Percentiles rank a stretch among this genome's conserved stretches.
phyloP scores from a whole-genome alignment of 2,888 invertebrate species.

The Clepsis dumicolana region DNA sequence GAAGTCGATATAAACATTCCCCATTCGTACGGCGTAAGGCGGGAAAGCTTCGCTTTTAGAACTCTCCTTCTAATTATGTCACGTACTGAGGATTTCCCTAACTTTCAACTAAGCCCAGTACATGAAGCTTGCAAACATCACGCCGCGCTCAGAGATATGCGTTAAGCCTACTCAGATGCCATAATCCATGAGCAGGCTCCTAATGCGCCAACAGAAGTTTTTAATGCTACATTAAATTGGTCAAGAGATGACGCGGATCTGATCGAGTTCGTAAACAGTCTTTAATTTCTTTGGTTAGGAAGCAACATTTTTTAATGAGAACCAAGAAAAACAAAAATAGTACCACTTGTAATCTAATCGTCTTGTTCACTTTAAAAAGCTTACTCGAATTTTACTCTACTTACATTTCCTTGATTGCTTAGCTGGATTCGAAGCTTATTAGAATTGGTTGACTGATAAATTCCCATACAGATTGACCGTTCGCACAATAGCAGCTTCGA shows the following conservation, averaged over 20 bases:
- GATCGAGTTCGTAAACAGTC: slow-evolving; percentile 13
- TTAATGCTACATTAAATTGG: slow-evolving; percentile 40
- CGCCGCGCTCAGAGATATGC: slow-evolving; percentile 68
- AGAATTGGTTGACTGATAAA: no score
- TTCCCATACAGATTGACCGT: no score
- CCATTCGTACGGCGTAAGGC: slow-evolving; percentile 11
- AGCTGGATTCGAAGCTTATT: no score
- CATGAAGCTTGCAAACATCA: slow-evolving; percentile 67
- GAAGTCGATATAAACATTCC: slow-evolving; percentile 24
- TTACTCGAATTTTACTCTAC: no score
- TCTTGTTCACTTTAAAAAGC: no score
- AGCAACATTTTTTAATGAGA: no score
- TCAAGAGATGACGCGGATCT: slow-evolving; percentile 21
- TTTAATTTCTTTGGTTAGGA: slow-evolving; percentile 15
- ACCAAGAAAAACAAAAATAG: no score
- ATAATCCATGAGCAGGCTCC: slow-evolving; percentile 59
- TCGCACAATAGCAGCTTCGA: no score
- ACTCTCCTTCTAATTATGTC: slow-evolving; percentile 63
- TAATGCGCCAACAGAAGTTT: slow-evolving; percentile 33
- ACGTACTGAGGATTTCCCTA: slow-evolving; percentile 72
- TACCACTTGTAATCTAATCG: no score
- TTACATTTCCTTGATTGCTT: no score
- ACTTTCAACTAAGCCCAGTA: slow-evolving; percentile 68
- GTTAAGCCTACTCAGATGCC: slow-evolving; percentile 67
- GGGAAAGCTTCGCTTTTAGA: background rate